Base-by-base conservation (phyloP, 1,140 invertebrate genomes). In the Drosophila eugracilis region DNA sequence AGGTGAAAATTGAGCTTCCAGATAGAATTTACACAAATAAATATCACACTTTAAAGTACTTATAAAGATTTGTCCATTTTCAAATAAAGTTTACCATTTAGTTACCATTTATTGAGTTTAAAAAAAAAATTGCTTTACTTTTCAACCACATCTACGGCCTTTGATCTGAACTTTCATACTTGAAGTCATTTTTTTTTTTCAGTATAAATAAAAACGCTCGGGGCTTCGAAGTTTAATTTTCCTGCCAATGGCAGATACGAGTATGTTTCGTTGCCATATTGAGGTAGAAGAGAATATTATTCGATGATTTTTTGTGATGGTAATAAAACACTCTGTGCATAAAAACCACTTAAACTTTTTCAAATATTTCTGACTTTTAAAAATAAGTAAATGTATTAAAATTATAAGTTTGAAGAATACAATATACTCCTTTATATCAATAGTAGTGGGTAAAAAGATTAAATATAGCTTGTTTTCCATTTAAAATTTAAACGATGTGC, bases 1-100 rank as follows among this genome's bases (percentile, higher is more conserved):
- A 59, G 26, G 10, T 34, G 17, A 14, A 15, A 7, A 55, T 44
- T 55, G 41, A 55, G 21, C 14, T 15, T 22, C 21, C 1, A 10
- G 37, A 10, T 39, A n/a, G n/a, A n/a, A n/a, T n/a, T n/a, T n/a
- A n/a, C n/a, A n/a, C n/a, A 32, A 4, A n/a, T 9, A 7, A 30
- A 12, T 12, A 4, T 28, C 7, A 1, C 2, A 6, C 4, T 28
- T 28, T 3, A 28, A 28, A n/a, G n/a, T n/a, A n/a, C n/a, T n/a
- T n/a, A n/a, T n/a, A n/a, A n/a, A n/a, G n/a, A n/a, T n/a, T n/a
- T n/a, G n/a, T n/a, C n/a, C n/a, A 28, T 28, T 7, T 7, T 1
- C 4, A 5, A 28, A 28, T 1, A 28, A 3, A 28, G 0, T 28
- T 28, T 28, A 3, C 26, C 26, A 5, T n/a, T n/a, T n/a, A n/a